phyloP scores from a whole-genome alignment of 2,797 vertebrate species.

The Cyprinella venusta region DNA sequence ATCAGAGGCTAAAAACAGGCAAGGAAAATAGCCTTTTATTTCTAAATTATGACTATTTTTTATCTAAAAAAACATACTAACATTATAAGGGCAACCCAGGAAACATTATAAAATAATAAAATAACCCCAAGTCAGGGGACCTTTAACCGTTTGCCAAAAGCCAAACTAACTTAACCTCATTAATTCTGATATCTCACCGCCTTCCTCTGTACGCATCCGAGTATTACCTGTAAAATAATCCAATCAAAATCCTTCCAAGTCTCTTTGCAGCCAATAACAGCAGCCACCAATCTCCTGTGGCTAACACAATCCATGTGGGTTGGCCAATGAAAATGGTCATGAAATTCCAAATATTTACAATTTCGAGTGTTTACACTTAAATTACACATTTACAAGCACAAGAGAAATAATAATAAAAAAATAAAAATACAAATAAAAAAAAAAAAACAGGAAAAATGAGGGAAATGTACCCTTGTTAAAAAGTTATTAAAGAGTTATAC shows the following conservation, averaged over 20 bases:
- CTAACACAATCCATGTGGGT: conserved; percentile 76
- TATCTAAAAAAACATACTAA: too few relatives aligned
- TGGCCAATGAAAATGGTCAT: conserved; percentile 70
- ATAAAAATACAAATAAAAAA: neutral
- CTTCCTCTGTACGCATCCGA: conserved; percentile 70
- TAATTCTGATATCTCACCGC: conserved; percentile 74
- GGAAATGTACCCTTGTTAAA: conserved; percentile 73
- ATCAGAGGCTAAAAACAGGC: too few relatives aligned
- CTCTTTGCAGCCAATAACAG: conserved; percentile 74
- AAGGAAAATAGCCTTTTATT: too few relatives aligned
- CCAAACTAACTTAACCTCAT: conserved; percentile 65
- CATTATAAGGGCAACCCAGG: too few relatives aligned
- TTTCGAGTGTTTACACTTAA: conserved; percentile 7
- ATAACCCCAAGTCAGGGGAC: too few relatives aligned
- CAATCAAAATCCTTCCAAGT: conserved; percentile 66
- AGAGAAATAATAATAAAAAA: conserved; percentile 43
- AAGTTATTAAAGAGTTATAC: conserved; percentile 79
- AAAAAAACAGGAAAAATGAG: conserved; percentile 57
- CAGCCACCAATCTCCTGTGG: conserved; percentile 76
- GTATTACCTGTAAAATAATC: conserved; percentile 80
- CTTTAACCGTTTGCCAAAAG: conserved; percentile 43
- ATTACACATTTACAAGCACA: conserved; percentile 17
- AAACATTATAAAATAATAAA: too few relatives aligned
- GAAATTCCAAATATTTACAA: conserved; percentile 7
- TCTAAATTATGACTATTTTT: too few relatives aligned